A percentile compares a stretch with the other conserved stretches of the same genome.
Conservation (phyloP, 2,797 vertebrate species). For the Cossypha caffra region DNA sequence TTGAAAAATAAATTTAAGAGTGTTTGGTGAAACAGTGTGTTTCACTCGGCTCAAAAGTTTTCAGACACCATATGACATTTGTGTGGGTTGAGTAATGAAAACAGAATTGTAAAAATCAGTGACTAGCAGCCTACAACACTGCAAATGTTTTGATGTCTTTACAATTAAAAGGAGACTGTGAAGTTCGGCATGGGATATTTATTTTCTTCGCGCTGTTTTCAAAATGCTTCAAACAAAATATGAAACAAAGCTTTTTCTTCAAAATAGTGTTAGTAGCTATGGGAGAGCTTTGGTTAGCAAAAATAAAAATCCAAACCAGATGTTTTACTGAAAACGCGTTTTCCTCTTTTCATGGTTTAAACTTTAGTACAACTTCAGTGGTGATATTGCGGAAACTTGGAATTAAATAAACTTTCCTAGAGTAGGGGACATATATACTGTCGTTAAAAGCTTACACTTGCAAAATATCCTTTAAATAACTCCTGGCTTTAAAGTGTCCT, state of each 20-base stretch:
- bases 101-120: constrained; percentile 60
- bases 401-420: constrained; percentile 32
- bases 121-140: constrained; percentile 41
- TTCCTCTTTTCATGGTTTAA: neutral
- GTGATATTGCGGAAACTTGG: neutral
- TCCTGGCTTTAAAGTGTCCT: constrained; percentile 8
- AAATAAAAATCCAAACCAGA: neutral
- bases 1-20: neutral
- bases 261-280: neutral
- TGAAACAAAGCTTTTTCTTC: neutral
- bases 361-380: neutral
- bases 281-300: neutral
- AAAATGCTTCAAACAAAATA: neutral
- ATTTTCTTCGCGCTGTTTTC: neutral
- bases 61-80: constrained; percentile 22
- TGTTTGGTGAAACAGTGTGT: neutral
- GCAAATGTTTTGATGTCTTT: constrained; percentile 46
- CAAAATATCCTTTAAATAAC: neutral
- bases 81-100: constrained; percentile 71
- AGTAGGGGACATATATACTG: neutral
- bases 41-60: constrained; percentile 60
- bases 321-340: constrained; percentile 15
- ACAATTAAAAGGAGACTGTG: constrained; percentile 19
- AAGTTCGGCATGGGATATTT: constrained; percentile 18
- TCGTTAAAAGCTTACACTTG: neutral